These are phyloP conservation scores for Aulostomus chinensis DNA, from an alignment of 2,797 vertebrate species.

Conservation along the genomic window DNA sequence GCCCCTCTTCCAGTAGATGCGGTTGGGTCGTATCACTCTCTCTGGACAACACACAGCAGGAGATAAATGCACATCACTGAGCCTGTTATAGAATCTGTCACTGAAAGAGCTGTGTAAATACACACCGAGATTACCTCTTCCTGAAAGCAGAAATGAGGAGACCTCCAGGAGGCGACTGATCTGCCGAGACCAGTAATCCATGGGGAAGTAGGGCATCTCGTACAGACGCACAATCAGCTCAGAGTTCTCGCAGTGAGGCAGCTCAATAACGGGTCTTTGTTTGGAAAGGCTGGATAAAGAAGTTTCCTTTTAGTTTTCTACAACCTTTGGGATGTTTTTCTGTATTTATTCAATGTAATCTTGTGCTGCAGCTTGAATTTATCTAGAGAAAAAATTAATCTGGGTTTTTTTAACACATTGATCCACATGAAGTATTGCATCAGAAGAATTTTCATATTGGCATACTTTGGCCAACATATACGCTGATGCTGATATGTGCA, in stretches of 20 bases:
- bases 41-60: constrained; percentile 66
- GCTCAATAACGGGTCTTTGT: constrained; percentile 90
- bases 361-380: too few relatives aligned
- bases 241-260: constrained; percentile 94
- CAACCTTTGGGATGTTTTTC: too few relatives aligned
- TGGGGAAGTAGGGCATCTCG: constrained; percentile 97
- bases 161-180: constrained; percentile 93
- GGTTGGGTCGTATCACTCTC: constrained; percentile 84
- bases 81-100: background rate
- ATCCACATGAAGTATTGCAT: too few relatives aligned
- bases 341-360: too few relatives aligned
- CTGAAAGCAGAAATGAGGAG: constrained; percentile 87
- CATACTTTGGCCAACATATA: too few relatives aligned
- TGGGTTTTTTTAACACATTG: too few relatives aligned
- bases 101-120: background rate
- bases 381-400: too few relatives aligned
- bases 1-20: constrained; percentile 93
- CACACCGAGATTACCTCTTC: constrained; percentile 81
- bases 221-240: constrained; percentile 93
- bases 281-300: constrained; percentile 89
- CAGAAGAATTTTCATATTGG: too few relatives aligned
- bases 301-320: too few relatives aligned
- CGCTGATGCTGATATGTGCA: too few relatives aligned
- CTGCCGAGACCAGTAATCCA: constrained; percentile 96
- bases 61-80: background rate